Base-by-base conservation (phyloP, 2,888 invertebrate species). In the Hymenopus coronatus region DNA sequence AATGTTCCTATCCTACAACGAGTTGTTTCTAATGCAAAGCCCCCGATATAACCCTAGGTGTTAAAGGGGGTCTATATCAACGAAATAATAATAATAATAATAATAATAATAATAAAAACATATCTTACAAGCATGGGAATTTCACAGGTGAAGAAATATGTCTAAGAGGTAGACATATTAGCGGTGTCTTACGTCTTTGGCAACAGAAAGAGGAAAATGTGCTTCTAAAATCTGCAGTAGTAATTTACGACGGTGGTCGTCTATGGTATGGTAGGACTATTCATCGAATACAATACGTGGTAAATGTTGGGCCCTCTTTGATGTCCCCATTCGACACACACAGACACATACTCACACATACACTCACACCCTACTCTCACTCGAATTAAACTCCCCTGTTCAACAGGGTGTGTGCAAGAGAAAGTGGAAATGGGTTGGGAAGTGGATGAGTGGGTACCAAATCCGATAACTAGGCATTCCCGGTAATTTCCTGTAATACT, bases 401-500 rank as follows among this genome's bases (percentile, higher is more conserved):
- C 86, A 81, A 85, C 85, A 85, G 54, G 54, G 54, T 70, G 54
- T 70, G 20, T 70, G 54, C 54, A 70, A 70, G 54, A 70, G 54
- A 70, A 70, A 70, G 54, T 70, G 54, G 54, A 70, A 70, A 70
- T 70, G 54, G 54, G 54, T 70, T 70, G 54, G 54, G 54, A 70
- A 70, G 54, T 70, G 54, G 54, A 70, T 70, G 54, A 70, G 54
- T 40, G n/a, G 85, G 85, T n/a, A 85, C 85, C 28, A 46, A 86
- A 86, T 86, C 86, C 86, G 70, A 86, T 85, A 85, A 85, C 85
- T 85, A 46, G 46, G 85, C 30, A 85, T 86, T 86, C 81, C 86
- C 54, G 81, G 70, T 28, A 70, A 86, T 86, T 86, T 86, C 81
- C 81, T 86, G 86, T 81, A 25, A 86, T 86, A 86, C 86, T 86